Conservation (phyloP, 2,888 invertebrate genomes). For the Trachelus troglodyta region DNA sequence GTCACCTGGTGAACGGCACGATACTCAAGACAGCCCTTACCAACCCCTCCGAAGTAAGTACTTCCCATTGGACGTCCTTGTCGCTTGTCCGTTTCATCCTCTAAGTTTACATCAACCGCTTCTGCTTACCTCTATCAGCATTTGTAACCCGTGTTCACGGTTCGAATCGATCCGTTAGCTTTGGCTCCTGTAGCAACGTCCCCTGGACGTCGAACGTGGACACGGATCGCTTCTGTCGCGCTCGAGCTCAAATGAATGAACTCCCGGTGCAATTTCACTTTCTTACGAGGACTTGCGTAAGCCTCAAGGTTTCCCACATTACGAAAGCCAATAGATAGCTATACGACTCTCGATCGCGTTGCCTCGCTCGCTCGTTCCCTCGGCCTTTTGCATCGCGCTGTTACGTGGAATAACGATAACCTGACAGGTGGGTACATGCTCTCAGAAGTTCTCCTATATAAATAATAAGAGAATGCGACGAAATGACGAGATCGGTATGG, state of each 20-base stretch:
- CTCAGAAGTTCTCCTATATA: neutral
- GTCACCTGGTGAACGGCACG: slow-evolving; percentile 89
- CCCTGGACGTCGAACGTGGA: neutral
- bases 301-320: slow-evolving; percentile 63
- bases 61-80: neutral
- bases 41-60: slow-evolving; percentile 85
- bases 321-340: slow-evolving; percentile 58
- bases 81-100: neutral
- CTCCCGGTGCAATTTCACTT: slow-evolving; percentile 62
- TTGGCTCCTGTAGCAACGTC: neutral
- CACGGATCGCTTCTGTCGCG: slow-evolving; percentile 7
- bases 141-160: neutral
- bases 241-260: slow-evolving; percentile 55
- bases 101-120: neutral
- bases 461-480: slow-evolving; percentile 6
- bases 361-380: neutral
- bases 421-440: neutral
- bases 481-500: neutral
- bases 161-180: neutral
- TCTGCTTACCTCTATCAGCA: neutral
- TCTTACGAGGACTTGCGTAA: slow-evolving; percentile 56
- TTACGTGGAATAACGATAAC: neutral
- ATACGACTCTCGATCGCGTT: slow-evolving; percentile 2
- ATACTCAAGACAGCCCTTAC: slow-evolving; percentile 95
- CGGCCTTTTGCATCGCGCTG: neutral